Conservation (phyloP, 2,113 vertebrate genomes). For the Pygoscelis antarcticus region DNA sequence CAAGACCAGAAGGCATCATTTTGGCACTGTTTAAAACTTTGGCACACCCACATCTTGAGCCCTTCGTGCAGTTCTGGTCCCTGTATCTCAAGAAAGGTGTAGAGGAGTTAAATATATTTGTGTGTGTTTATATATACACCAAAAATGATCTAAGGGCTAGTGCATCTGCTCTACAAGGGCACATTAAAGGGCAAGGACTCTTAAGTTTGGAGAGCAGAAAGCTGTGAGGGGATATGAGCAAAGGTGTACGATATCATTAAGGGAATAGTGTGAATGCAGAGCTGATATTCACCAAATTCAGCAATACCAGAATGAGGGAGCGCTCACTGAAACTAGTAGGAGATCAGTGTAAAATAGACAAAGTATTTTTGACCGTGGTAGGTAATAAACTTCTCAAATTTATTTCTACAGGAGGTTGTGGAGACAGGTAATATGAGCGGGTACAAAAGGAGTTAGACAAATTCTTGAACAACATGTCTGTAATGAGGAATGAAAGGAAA, state of each 20-base stretch:
- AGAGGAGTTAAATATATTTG: neutral
- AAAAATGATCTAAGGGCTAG: neutral
- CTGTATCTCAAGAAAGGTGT: neutral
- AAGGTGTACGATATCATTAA: rapidly evolving
- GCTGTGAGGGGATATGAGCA: neutral
- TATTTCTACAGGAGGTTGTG: neutral
- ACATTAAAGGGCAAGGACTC: neutral
- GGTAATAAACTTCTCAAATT: neutral
- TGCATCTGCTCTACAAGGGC: neutral
- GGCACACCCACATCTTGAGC: neutral
- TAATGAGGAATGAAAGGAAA: neutral
- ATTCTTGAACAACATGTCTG: neutral
- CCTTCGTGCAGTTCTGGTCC: neutral
- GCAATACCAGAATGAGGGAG: neutral
- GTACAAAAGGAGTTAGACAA: neutral
- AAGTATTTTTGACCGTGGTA: neutral
- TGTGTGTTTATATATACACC: neutral
- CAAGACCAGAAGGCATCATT: neutral
- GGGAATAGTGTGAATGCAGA: neutral
- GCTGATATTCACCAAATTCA: neutral
- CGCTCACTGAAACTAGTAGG: neutral
- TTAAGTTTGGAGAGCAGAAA: neutral
- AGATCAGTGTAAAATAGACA: neutral
- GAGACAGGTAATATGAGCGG: neutral
- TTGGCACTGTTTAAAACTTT: neutral